A percentile compares a stretch with the other conserved stretches of the same genome.
Evolutionary conservation across 2,113 vertebrate genomes (phyloP).

Genomic region (Dasyprocta punctata): DNA sequence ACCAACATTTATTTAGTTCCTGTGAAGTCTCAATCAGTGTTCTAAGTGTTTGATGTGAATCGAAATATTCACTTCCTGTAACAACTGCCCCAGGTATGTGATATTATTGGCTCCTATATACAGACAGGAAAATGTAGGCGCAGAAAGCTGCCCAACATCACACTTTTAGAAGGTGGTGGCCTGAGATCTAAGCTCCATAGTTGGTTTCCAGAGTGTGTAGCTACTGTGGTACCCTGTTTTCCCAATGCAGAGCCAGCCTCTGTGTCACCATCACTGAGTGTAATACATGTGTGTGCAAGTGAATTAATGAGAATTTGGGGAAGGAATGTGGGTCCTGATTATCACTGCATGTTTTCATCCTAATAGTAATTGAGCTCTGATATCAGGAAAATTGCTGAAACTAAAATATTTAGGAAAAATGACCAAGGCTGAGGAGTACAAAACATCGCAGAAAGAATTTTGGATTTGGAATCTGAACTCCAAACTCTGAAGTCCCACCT

Average conservation of each 20-base stretch:
- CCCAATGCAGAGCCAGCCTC: not conserved
- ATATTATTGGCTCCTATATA: not conserved
- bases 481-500: not conserved
- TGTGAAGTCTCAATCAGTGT: not conserved
- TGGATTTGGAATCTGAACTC: not conserved
- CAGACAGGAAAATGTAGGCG: not conserved
- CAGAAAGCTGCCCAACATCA: not conserved
- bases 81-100: not conserved
- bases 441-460: not conserved
- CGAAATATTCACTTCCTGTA: not conserved
- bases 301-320: not conserved
- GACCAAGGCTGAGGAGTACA: not conserved
- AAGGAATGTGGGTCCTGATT: not conserved
- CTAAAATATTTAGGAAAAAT: not conserved
- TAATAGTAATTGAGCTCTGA: not conserved
- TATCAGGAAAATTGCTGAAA: not conserved
- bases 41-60: not conserved
- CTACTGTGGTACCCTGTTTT: not conserved
- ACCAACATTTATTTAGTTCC: not conserved
- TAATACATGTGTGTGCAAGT: not conserved
- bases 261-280: not conserved
- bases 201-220: not conserved
- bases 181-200: not conserved
- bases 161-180: not conserved
- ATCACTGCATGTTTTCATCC: not conserved